Evolutionary conservation across 2,797 vertebrate genomes (phyloP).

Genomic region (Liasis olivaceus): DNA sequence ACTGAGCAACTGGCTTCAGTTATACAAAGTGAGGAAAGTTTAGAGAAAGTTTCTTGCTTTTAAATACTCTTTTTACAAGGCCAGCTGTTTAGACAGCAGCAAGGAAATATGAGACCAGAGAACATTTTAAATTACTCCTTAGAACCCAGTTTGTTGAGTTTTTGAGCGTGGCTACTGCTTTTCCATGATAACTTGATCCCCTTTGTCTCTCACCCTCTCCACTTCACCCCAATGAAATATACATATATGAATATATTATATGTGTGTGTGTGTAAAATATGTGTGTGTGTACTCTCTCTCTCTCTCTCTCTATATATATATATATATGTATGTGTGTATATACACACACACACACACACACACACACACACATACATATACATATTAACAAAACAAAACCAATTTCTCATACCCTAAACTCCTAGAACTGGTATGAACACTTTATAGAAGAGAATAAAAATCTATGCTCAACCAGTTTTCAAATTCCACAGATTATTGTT

Average conservation of each 20-base stretch:
- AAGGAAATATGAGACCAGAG: constrained; percentile 3
- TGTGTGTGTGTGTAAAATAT: background rate
- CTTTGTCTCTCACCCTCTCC: background rate
- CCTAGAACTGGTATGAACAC: background rate
- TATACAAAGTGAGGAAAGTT: constrained; percentile 53
- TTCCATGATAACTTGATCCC: background rate
- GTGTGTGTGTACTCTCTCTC: background rate
- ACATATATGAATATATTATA: too few relatives aligned
- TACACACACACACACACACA: too few relatives aligned
- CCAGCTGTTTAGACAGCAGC: constrained; percentile 64
- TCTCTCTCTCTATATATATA: too few relatives aligned
- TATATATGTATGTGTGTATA: too few relatives aligned
- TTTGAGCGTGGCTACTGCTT: background rate
- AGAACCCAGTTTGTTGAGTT: background rate
- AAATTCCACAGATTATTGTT: background rate
- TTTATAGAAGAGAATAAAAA: background rate
- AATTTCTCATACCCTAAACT: background rate
- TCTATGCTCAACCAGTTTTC: background rate
- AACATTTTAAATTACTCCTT: constrained; percentile 1
- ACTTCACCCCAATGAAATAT: background rate
- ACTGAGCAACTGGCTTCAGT: constrained; percentile 54
- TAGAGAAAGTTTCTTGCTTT: constrained; percentile 33
- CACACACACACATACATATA: background rate
- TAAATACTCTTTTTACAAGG: constrained; percentile 38
- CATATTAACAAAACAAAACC: background rate